These are phyloP conservation scores for Bhutanitis thaidina DNA, from an alignment of 2,888 invertebrate species.

Conservation along the genomic window DNA sequence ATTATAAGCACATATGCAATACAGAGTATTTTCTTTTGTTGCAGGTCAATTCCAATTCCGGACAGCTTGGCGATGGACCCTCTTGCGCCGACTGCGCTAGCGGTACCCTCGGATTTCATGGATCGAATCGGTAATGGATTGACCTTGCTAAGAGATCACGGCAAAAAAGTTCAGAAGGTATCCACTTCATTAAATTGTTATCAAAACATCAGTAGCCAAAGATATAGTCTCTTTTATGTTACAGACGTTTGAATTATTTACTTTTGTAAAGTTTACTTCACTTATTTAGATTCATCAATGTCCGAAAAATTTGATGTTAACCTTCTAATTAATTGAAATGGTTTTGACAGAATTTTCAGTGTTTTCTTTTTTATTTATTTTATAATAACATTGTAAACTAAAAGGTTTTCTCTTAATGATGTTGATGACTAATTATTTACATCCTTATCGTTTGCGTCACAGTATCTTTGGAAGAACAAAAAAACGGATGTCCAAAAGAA, in stretches of 20 bases:
- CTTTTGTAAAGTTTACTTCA: no score
- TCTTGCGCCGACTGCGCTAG: constrained; percentile 66
- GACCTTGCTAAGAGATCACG: constrained; percentile 62
- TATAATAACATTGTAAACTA: no score
- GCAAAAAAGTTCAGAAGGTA: constrained; percentile 74
- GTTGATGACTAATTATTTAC: no score
- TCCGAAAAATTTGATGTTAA: no score
- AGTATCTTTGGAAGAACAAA: constrained; percentile 67
- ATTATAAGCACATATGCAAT: no score
- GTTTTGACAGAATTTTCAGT: no score
- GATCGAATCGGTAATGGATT: constrained; percentile 69
- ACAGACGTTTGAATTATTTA: no score
- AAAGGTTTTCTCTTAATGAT: no score
- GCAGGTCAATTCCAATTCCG: constrained; percentile 70
- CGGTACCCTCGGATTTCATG: constrained; percentile 68
- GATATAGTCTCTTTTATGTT: no score
- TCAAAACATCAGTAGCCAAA: no score
- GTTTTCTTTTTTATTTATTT: not conserved
- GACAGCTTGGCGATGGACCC: constrained; percentile 75
- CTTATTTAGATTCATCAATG: no score
- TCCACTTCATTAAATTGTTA: constrained; percentile 18
- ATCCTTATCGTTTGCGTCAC: constrained; percentile 15
- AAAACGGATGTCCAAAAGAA: constrained; percentile 64
- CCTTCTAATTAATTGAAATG: no score
- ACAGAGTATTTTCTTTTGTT: not conserved